A percentile compares a stretch with the other conserved stretches of the same genome.
Conservation (phyloP, 2,888 invertebrate species). For the Agrochola circellaris region DNA sequence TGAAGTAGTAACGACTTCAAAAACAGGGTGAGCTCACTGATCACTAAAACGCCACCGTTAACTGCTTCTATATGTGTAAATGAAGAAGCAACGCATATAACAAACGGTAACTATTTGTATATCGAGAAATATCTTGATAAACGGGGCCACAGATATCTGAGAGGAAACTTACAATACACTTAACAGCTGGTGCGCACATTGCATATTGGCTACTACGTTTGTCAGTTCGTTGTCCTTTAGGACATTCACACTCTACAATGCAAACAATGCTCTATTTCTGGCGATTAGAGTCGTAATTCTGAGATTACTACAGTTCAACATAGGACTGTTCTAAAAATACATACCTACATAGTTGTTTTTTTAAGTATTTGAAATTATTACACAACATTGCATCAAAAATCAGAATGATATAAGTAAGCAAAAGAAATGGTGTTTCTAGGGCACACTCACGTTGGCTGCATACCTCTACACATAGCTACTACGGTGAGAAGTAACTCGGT, state of each 20-base stretch:
- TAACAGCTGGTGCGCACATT: neutral
- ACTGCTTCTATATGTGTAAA: neutral
- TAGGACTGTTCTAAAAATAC: conserved; percentile 7
- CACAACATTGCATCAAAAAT: conserved; percentile 30
- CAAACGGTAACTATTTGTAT: neutral
- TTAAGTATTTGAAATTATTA: neutral
- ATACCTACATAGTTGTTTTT: neutral
- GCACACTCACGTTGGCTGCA: neutral
- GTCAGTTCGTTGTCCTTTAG: conserved; percentile 15
- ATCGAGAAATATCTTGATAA: conserved; percentile 34
- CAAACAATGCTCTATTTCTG: conserved; percentile 37
- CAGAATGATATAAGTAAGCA: conserved; percentile 4
- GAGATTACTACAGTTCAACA: conserved; percentile 3
- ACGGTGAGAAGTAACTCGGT: conserved; percentile 3
- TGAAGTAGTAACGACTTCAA: neutral
- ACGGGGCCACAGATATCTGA: conserved; percentile 23
- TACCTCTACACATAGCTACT: neutral
- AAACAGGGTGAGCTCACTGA: neutral
- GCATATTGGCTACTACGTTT: neutral
- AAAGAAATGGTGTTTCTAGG: conserved; percentile 44
- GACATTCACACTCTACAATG: conserved; percentile 16
- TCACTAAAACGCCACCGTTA: neutral
- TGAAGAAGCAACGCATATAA: neutral
- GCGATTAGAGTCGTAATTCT: conserved; percentile 1
- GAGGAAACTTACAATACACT: conserved; percentile 1